A percentile compares a stretch with the other conserved stretches of the same genome.
These are phyloP conservation scores for Theretra japonica DNA, from an alignment of 2,888 invertebrate species.

Conservation along the genomic window DNA sequence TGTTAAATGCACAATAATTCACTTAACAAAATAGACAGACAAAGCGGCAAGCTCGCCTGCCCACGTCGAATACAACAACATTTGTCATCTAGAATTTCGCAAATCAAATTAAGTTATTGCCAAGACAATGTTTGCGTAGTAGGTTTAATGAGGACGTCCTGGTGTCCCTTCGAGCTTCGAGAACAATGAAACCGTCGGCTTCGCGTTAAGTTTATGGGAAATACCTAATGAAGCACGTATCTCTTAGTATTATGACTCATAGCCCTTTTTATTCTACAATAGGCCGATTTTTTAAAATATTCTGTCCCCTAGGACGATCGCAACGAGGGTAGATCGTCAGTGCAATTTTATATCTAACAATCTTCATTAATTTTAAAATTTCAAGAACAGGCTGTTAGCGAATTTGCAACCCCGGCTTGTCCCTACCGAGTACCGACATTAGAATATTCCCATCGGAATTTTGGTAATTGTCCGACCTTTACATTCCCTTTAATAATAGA, in stretches of 20 bases:
- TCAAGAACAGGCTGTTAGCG: neutral
- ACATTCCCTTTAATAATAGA: neutral
- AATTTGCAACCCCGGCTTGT: no score
- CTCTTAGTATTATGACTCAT: no score
- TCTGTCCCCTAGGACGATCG: no score
- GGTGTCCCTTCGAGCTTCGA: constrained; percentile 32
- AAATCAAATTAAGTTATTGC: constrained; percentile 25
- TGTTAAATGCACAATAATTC: constrained; percentile 17
- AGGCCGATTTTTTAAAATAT: no score
- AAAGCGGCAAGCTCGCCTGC: constrained; percentile 13
- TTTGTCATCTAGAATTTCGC: constrained; percentile 27
- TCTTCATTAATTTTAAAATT: neutral
- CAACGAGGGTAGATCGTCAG: no score
- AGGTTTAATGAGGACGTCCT: constrained; percentile 53
- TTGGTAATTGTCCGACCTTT: neutral
- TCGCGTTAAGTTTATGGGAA: neutral
- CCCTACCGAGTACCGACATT: neutral
- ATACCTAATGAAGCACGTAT: neutral
- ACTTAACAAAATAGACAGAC: constrained; percentile 10
- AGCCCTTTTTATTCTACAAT: no score
- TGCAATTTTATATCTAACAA: neutral
- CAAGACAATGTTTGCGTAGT: constrained; percentile 15
- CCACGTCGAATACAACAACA: constrained; percentile 24
- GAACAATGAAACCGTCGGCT: constrained; percentile 3
- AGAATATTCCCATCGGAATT: neutral